Evolutionary conservation across 35 echinoderm and acorn worm genomes (phyloP).

Genomic region (Ptychodera flava): DNA sequence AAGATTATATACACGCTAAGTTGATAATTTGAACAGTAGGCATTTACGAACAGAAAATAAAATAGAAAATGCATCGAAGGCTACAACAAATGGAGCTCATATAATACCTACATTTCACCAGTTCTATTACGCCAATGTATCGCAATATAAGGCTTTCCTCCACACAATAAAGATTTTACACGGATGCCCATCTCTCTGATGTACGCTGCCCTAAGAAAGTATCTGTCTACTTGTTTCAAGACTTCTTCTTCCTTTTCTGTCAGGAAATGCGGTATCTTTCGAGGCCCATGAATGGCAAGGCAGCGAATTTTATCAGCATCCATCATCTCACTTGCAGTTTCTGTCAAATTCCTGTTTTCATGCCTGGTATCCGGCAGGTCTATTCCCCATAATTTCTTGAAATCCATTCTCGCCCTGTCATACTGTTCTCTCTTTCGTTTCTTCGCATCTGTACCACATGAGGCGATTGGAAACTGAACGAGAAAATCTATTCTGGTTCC

Average conservation of each 20-base stretch:
- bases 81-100: no score
- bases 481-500: neutral
- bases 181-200: neutral
- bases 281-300: neutral
- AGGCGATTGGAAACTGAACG: neutral
- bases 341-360: neutral
- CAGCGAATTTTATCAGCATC: neutral
- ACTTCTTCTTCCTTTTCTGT: neutral
- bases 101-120: neutral
- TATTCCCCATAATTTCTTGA: neutral
- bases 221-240: neutral
- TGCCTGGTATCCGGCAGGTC: neutral
- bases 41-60: no score
- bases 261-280: neutral
- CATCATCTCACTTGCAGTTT: neutral
- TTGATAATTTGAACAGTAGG: no score
- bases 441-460: neutral
- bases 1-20: no score
- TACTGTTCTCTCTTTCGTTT: neutral
- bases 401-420: neutral
- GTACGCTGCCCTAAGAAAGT: neutral
- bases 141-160: neutral
- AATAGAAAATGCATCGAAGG: no score
- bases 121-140: neutral
- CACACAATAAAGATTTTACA: neutral